Evolutionary conservation across 2,888 invertebrate species (phyloP), one percentile per base, ranked within the genome.

Genomic region (Trissonchulus latispiculum): DNA sequence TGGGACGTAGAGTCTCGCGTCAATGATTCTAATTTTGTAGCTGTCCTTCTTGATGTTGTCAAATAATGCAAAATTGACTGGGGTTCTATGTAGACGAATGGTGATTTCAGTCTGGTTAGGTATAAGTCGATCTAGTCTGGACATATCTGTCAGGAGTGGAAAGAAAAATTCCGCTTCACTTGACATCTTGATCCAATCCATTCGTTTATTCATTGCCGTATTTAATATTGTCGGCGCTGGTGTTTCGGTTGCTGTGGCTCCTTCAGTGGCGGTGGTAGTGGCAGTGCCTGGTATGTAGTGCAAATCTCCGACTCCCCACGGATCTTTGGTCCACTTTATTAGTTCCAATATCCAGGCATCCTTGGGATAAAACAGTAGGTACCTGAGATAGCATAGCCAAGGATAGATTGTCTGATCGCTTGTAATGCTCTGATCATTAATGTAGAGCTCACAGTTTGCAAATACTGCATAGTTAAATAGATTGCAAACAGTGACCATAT

Each of bases 391-490:
- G 48, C 48, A 48, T 48, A 48, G 23, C 48, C 48, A 48, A 48
- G 48, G 48, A 23, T 48, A 48, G 23, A 48, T 48, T 48, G 48
- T 23, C 48, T 48, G 48, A 23, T 48, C 48, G 8, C 8, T 48
- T 15, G 8, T 48, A 15, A 48, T 48, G 23, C 48, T 8, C 48
- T 48, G 48, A 48, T 48, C 48, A 23, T 23, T 48, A 48, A 48
- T 48, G 48, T 48, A 48, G 23, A 48, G 8, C 48, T 48, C 48
- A 48, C 48, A 48, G 48, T 48, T 48, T 48, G 48, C 8, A 48
- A 48, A 68, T 33, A 68, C 8, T 36, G 69, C 69, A 68, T 68
- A 68, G 18, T 15, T 36, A 68, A 68, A 68, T n/a, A 68, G n/a
- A 36, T 68, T 68, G 36, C 33, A 68, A n/a, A 36, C n/a, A 36